phyloP scores from a whole-genome alignment of 2,888 invertebrate genomes.

The Diaperis boleti region DNA sequence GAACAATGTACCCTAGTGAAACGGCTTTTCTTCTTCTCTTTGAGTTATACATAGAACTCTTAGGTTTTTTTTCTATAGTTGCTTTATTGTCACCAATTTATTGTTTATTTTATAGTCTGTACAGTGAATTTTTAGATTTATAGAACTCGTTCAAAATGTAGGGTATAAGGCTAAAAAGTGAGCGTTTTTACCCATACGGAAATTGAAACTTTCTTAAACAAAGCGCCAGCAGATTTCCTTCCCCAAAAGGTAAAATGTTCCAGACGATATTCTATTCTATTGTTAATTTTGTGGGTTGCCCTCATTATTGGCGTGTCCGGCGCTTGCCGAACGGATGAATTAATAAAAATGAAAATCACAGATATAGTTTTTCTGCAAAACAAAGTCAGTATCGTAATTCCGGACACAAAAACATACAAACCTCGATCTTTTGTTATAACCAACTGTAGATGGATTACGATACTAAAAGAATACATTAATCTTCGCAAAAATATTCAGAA shows the following conservation, averaged over 20 bases:
- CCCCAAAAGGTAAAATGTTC: slow-evolving; percentile 7
- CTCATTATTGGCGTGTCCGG: slow-evolving; percentile 7
- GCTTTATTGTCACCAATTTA: no score
- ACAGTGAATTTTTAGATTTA: no score
- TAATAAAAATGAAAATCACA: background rate
- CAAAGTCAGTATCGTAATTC: background rate
- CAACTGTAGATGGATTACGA: background rate
- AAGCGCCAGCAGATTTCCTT: slow-evolving; percentile 1
- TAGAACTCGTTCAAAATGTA: no score
- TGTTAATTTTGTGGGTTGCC: slow-evolving; percentile 1
- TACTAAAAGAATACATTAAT: background rate
- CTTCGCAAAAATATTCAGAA: background rate
- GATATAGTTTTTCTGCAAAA: background rate
- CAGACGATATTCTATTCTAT: background rate
- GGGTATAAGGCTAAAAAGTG: slow-evolving; percentile 9
- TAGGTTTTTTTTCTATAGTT: no score
- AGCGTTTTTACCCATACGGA: background rate
- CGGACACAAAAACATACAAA: background rate
- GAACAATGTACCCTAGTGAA: no score
- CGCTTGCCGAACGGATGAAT: background rate
- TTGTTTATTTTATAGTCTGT: no score
- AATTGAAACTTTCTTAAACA: slow-evolving; percentile 1
- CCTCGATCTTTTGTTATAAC: background rate
- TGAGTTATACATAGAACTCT: no score
- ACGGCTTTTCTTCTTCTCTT: no score